A percentile compares a stretch with the other conserved stretches of the same genome.
Evolutionary conservation across 1,140 invertebrate genomes (phyloP).

Genomic region (Helicoverpa armigera): DNA sequence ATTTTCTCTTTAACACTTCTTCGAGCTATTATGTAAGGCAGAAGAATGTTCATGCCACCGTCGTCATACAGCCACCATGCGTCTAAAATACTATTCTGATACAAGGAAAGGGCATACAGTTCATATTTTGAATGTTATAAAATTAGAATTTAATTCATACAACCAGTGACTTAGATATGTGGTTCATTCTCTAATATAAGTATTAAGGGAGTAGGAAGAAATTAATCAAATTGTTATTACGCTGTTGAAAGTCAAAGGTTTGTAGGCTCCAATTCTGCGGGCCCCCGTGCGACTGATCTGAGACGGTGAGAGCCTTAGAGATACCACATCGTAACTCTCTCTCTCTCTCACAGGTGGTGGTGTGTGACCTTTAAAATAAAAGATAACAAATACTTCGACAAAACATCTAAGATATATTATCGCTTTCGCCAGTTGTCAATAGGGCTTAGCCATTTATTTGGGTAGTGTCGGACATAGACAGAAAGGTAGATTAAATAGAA

Average conservation of each 20-base stretch:
- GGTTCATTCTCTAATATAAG: not conserved
- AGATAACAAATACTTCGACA: too few species aligned
- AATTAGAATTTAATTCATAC: too few species aligned
- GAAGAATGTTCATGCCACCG: slow-evolving; percentile 95
- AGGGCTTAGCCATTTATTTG: too few species aligned
- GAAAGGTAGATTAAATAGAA: too few species aligned
- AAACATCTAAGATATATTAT: too few species aligned
- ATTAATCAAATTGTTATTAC: not conserved
- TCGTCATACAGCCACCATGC: slow-evolving; percentile 99
- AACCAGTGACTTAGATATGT: too few species aligned
- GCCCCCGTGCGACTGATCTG: not conserved
- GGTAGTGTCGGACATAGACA: too few species aligned
- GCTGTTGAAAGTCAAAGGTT: not conserved
- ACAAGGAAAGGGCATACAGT: not conserved
- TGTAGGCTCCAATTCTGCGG: not conserved
- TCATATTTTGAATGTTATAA: not conserved
- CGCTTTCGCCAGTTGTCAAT: too few species aligned
- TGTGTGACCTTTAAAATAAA: too few species aligned
- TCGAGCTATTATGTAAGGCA: slow-evolving; percentile 96
- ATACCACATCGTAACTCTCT: not conserved
- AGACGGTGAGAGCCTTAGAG: not conserved
- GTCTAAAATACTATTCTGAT: slow-evolving; percentile 88
- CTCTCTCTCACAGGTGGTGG: not conserved
- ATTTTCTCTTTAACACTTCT: slow-evolving; percentile 88
- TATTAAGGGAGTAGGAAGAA: not conserved